These are phyloP conservation scores for Phaethon lepturus DNA, from an alignment of 2,113 vertebrate species.

Conservation along the genomic window DNA sequence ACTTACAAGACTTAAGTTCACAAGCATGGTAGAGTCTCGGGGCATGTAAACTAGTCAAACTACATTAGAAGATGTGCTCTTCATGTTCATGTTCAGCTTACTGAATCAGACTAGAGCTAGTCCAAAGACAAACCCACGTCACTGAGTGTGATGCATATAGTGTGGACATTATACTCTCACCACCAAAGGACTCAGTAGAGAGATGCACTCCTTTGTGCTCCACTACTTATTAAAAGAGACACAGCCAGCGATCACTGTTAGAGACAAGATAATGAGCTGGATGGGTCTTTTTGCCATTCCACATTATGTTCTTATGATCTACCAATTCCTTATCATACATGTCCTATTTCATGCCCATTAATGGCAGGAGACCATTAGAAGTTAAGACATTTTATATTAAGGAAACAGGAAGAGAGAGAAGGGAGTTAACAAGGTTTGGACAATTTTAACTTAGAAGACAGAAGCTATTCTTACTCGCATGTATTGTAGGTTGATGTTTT, in stretches of 20 bases:
- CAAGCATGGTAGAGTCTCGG: background rate
- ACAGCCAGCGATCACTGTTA: background rate
- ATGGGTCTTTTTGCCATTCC: background rate
- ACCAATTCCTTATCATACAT: background rate
- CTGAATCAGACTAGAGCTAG: background rate
- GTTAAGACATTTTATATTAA: background rate
- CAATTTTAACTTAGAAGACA: background rate
- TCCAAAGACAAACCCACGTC: background rate
- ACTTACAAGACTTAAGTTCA: background rate
- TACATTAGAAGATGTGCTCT: background rate
- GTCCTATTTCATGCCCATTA: background rate
- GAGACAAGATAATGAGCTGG: background rate
- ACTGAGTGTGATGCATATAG: background rate
- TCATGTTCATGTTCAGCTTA: background rate
- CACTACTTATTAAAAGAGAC: background rate
- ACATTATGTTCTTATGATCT: background rate
- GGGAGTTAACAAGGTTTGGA: background rate
- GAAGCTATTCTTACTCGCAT: constrained; percentile 84
- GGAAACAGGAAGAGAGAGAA: background rate
- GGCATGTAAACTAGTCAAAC: background rate
- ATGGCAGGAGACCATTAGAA: background rate
- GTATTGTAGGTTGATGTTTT: constrained; percentile 90
- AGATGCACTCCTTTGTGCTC: background rate
- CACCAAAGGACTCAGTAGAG: background rate
- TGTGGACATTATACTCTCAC: background rate